Base-by-base conservation (phyloP, 1,140 invertebrate genomes). In the Platyscapa corneri region DNA sequence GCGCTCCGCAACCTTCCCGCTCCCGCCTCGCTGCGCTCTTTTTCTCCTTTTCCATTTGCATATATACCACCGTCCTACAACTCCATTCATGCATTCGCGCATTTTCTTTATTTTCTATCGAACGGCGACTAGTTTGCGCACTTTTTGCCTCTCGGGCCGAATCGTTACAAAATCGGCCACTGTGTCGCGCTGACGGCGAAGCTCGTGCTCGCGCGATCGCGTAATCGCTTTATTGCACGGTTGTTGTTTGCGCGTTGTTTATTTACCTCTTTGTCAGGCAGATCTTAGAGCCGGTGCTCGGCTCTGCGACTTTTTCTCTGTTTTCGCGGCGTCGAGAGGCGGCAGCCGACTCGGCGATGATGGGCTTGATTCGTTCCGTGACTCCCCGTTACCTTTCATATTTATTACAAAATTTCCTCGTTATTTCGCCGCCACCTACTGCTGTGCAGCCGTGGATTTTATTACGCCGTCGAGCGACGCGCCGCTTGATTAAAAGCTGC, bases 71-170 rank as follows among this genome's bases (percentile, higher is more conserved):
- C 18, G 32, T 80, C n/a, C 27, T 49, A 81, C 65, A 65, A 80
- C 30, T 82, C 30, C 65, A 82, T 82, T 70, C 79, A 70, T 81
- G 16, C 37, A 30, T 65, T 42, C 76, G 30, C 16, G 34, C 76
- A 18, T 27, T 60, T 64, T 37, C 70, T 74, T 72, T 42, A 74
- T 74, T 74, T 74, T 74, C 34, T 30, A 37, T 20, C 32, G 46
- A 32, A 37, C 49, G 32, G 23, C 46, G 49, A 18, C 46, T 37
- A 39, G 53, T 56, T 56, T 23, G 6, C 5, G 77, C 14, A 34
- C 6, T 65, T 79, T 79, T 79, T 46, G 12, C 12, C 42, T 46
- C 56, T 6, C 56, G 3, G 3, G 23, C 3, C 14, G 27, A 60
- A 10, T 27, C 27, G 20, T 23, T 60, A 5, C 27, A 60, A 60